These are phyloP conservation scores for Sterna hirundo DNA, from an alignment of 2,113 vertebrate genomes.

Conservation along the genomic window DNA sequence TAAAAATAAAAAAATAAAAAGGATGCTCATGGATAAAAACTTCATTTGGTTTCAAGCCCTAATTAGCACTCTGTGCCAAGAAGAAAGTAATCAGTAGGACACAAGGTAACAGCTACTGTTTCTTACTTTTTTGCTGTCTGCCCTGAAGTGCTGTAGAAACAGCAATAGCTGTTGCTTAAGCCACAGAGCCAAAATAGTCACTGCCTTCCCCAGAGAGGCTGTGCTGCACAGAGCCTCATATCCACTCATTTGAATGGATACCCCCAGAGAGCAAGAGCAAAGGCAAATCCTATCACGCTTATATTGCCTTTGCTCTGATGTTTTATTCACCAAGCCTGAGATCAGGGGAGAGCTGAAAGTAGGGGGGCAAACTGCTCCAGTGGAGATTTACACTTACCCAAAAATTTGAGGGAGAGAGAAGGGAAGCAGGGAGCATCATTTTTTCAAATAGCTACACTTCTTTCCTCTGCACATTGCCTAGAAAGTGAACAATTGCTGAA, in stretches of 20 bases:
- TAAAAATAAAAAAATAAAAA: not conserved
- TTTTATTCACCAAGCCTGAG: not conserved
- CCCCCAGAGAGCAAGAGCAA: not conserved
- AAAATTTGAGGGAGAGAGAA: not conserved
- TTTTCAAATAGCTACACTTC: not conserved
- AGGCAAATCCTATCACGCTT: not conserved
- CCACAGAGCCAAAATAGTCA: not conserved
- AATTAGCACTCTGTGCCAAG: not conserved
- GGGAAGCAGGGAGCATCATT: not conserved
- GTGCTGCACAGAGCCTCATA: rapidly evolving
- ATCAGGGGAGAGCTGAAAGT: not conserved
- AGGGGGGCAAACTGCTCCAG: not conserved
- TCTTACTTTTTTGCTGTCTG: not conserved
- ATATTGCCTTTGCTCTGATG: not conserved
- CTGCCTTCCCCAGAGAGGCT: not conserved
- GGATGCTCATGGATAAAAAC: not conserved
- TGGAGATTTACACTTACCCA: not conserved
- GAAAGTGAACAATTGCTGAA: not conserved
- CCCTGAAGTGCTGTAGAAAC: not conserved
- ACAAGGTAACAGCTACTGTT: not conserved
- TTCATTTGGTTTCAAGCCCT: not conserved
- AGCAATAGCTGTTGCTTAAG: not conserved
- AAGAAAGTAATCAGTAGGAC: not conserved
- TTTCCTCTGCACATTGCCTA: not conserved
- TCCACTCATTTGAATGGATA: not conserved